A percentile compares a stretch with the other conserved stretches of the same genome.
phyloP scores from a whole-genome alignment of 2,888 invertebrate species.

The Scrobipalpa atriplicella region DNA sequence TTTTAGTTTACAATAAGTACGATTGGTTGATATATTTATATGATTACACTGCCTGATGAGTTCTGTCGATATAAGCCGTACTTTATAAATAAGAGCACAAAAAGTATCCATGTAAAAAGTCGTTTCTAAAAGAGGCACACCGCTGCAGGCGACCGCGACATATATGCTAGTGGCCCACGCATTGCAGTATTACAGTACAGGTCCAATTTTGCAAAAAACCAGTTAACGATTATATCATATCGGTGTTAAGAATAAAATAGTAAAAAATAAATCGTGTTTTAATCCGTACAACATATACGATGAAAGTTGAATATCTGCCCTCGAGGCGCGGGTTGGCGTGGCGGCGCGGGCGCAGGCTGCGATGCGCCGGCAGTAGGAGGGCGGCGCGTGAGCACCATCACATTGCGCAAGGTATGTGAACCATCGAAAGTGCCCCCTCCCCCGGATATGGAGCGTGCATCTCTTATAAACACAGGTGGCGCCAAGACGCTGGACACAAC shows the following conservation, averaged over 20 bases:
- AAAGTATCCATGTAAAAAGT: slow-evolving; percentile 7
- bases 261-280: slow-evolving; percentile 23
- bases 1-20: no score
- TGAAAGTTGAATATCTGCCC: slow-evolving; percentile 45
- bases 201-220: slow-evolving; percentile 20
- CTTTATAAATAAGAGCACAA: not conserved
- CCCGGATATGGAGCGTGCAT: slow-evolving; percentile 73
- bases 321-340: slow-evolving; percentile 41
- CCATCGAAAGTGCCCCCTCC: slow-evolving; percentile 82
- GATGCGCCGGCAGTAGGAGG: slow-evolving; percentile 48
- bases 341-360: slow-evolving; percentile 12
- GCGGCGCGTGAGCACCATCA: slow-evolving; percentile 68
- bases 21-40: no score
- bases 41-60: no score
- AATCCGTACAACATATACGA: slow-evolving; percentile 24
- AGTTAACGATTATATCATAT: slow-evolving; percentile 26
- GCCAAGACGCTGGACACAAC: slow-evolving; percentile 74
- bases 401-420: slow-evolving; percentile 74
- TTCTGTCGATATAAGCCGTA: no score
- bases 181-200: not conserved
- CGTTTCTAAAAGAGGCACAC: slow-evolving; percentile 1
- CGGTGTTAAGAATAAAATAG: slow-evolving; percentile 19
- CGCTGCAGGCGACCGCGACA: slow-evolving; percentile 1
- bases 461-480: slow-evolving; percentile 80
- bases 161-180: not conserved